These are phyloP conservation scores for Pituophis catenifer DNA, from an alignment of 2,113 vertebrate genomes.

Conservation along the genomic window DNA sequence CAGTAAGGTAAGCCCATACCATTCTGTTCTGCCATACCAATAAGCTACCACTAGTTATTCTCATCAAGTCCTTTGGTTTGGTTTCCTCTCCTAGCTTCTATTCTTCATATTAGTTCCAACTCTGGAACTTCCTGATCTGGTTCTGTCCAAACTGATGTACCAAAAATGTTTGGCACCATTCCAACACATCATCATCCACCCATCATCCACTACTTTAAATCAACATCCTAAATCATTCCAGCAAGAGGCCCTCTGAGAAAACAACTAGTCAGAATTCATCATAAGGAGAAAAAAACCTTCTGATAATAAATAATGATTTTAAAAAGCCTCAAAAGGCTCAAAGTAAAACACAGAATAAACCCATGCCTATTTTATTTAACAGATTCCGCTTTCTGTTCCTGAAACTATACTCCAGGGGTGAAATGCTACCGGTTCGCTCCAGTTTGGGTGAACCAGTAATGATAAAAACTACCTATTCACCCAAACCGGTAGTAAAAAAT, in stretches of 20 bases:
- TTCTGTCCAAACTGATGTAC: neutral
- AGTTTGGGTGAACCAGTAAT: no score
- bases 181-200: neutral
- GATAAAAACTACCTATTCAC: no score
- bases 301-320: neutral
- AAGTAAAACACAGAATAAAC: fast-evolving
- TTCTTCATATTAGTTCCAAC: neutral
- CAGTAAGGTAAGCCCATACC: neutral
- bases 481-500: no score
- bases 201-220: neutral
- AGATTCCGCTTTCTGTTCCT: constrained; percentile 38
- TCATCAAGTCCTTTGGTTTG: neutral
- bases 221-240: neutral
- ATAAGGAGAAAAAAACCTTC: neutral
- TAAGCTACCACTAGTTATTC: neutral
- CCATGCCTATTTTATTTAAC: neutral
- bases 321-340: neutral
- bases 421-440: no score
- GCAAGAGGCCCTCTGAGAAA: neutral
- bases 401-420: constrained; percentile 20
- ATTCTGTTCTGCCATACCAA: neutral
- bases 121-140: neutral
- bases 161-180: neutral
- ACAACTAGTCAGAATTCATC: neutral
- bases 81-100: neutral